Percentiles rank a stretch among this genome's conserved stretches.
Conservation (phyloP, 2,113 vertebrate genomes). For the Protobothrops flavoviridis region DNA sequence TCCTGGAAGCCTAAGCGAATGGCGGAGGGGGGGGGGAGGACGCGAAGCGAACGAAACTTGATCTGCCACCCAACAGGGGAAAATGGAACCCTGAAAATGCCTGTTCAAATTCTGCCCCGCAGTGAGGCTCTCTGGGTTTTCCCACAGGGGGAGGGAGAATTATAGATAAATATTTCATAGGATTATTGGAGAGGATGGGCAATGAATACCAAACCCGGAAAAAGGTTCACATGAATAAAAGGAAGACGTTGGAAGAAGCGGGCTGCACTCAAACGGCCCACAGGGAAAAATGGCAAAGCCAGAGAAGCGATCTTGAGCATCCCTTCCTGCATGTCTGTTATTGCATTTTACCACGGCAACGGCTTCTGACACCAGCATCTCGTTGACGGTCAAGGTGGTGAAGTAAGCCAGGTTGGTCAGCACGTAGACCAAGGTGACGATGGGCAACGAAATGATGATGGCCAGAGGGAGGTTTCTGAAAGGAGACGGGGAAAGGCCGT, state of each 20-base stretch:
- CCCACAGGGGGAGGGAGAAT: neutral
- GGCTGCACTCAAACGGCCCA: neutral
- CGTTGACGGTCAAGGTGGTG: slow-evolving; percentile 84
- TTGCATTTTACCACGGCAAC: slow-evolving; percentile 88
- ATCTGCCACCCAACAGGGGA: neutral
- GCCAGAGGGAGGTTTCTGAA: slow-evolving; percentile 93
- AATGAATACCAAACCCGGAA: neutral
- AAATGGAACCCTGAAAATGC: neutral
- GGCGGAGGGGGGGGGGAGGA: neutral
- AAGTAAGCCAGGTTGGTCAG: slow-evolving; percentile 98
- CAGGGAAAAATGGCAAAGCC: neutral
- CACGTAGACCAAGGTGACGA: slow-evolving; percentile 93
- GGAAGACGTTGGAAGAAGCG: neutral
- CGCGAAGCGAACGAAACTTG: neutral
- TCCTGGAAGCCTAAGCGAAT: neutral
- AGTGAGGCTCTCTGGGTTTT: rapidly evolving
- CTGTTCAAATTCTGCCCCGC: neutral
- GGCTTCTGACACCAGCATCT: slow-evolving; percentile 87
- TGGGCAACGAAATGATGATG: slow-evolving; percentile 96
- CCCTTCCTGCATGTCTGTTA: neutral
- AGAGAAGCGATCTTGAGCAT: neutral
- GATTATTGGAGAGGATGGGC: neutral
- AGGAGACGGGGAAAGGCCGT: neutral
- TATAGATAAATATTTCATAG: neutral
- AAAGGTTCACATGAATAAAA: neutral